Evolutionary conservation across 92 coral and sea anemone species (phyloP), one percentile per base, ranked within the genome.

Genomic region (Epizoanthus illoricatus): DNA sequence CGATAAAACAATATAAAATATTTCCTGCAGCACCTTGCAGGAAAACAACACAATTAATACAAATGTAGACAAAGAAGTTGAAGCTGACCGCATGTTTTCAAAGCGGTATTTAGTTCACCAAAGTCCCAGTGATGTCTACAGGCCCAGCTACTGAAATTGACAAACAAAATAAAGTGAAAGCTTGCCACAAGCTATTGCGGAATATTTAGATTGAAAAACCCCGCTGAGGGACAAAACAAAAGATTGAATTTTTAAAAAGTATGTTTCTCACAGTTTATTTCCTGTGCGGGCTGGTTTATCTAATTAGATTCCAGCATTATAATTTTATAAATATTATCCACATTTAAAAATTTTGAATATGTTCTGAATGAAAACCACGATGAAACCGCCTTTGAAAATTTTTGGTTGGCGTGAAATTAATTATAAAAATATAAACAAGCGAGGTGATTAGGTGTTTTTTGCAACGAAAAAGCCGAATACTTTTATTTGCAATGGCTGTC

Each of bases 21-120:
- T 52, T 68, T 68, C 73, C 21, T 68, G 52, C 36, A 45, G 21
- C 67, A 59, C 7, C 56, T 52, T 52, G 56, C 56, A 52, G 63
- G 63, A 78, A 49, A 41, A 78, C 49, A n/a, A 62, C 39, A 41
- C 42, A 41, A 62, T 24, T 61, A 18, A 41, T 54, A 54, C 49
- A 39, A 15, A 68, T 39, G 73, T 52, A 52, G 73, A 68, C 73
- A 41, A 60, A 60, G 41, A 76, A 43, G 16, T 63, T n/a, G 82
- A 45, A 62, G 40, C 17, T 62, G 58, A 21, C 82, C 23, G 47
- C 18, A 42, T 45, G 55, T 64, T 21, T 65, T 64, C 13, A 78
- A 78, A 43, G 71, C 45, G 45, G 72, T 78, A 78, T 78, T 62
- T 62, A 64, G 71, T n/a, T 78, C 61, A 78, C 71, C 61, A 21